phyloP scores from a whole-genome alignment of 1,140 invertebrate species.

The Riptortus pedestris region DNA sequence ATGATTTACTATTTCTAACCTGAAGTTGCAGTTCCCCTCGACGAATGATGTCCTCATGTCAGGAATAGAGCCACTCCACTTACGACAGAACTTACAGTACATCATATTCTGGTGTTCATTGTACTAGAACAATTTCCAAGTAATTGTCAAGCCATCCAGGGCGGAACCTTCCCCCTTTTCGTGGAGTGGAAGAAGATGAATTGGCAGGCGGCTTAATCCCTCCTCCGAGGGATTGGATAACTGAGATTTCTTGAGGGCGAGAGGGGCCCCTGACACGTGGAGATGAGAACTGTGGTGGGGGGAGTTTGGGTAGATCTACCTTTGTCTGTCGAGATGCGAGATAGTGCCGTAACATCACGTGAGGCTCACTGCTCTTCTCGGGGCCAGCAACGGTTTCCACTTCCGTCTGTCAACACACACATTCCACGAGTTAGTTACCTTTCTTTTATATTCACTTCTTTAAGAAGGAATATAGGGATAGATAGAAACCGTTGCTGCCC shows the following conservation, averaged over 20 bases:
- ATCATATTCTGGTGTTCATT: constrained; percentile 54
- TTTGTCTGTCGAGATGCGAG: constrained; percentile 25
- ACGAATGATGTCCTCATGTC: constrained; percentile 61
- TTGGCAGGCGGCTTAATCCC: not conserved
- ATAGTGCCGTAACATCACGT: constrained; percentile 28
- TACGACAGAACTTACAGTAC: constrained; percentile 60
- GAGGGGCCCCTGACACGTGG: constrained; percentile 27
- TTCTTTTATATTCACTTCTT: constrained; percentile 32
- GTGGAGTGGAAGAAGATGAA: constrained; percentile 31
- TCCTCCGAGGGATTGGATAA: constrained; percentile 38
- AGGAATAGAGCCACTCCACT: constrained; percentile 55
- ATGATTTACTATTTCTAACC: constrained; percentile 63
- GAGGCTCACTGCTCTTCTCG: constrained; percentile 16
- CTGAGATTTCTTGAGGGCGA: constrained; percentile 38
- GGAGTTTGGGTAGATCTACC: constrained; percentile 31
- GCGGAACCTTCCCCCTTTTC: constrained; percentile 52
- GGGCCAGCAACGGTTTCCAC: constrained; percentile 26
- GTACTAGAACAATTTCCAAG: constrained; percentile 57
- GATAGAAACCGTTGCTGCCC: constrained; percentile 32
- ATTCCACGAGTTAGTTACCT: constrained; percentile 34
- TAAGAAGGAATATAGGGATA: constrained; percentile 15
- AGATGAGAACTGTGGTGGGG: constrained; percentile 23
- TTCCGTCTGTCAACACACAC: constrained; percentile 48
- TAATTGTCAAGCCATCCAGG: constrained; percentile 52
- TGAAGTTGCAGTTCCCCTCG: constrained; percentile 61